A percentile compares a stretch with the other conserved stretches of the same genome.
Conservation (phyloP, 2,797 vertebrate species). For the Mareca penelope region DNA sequence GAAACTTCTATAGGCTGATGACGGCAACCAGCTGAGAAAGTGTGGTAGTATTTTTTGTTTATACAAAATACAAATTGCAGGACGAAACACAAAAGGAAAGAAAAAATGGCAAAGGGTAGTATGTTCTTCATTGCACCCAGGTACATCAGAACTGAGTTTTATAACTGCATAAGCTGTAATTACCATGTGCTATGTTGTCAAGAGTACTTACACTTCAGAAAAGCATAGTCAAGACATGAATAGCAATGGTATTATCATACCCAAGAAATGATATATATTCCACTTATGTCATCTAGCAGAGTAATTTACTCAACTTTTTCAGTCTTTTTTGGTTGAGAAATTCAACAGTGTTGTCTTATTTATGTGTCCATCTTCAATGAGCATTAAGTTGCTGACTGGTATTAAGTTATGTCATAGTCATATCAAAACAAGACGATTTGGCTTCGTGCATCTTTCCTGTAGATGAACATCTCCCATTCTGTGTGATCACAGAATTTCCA, state of each 20-base stretch:
- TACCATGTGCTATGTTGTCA: accelerated
- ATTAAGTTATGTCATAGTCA: accelerated
- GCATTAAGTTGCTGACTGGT: background rate
- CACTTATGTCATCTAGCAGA: background rate
- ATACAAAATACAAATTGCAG: background rate
- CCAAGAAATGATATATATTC: background rate
- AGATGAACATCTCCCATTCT: background rate
- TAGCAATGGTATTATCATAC: background rate
- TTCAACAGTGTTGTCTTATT: background rate
- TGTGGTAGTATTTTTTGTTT: background rate
- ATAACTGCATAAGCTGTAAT: background rate
- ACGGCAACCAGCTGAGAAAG: background rate
- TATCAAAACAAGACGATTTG: background rate
- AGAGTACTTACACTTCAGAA: background rate
- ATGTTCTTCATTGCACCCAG: background rate
- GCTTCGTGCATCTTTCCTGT: background rate
- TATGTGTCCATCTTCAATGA: background rate
- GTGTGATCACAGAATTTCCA: background rate
- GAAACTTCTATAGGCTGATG: background rate
- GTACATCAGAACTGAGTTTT: background rate
- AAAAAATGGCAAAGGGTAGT: background rate
- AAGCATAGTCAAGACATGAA: background rate
- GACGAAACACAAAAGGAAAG: background rate
- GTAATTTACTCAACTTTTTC: background rate
- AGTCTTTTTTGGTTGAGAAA: background rate